Percentiles rank a stretch among this genome's conserved stretches.
Evolutionary conservation across 2,888 invertebrate species (phyloP).

Genomic region (Phanerotoma sp.): DNA sequence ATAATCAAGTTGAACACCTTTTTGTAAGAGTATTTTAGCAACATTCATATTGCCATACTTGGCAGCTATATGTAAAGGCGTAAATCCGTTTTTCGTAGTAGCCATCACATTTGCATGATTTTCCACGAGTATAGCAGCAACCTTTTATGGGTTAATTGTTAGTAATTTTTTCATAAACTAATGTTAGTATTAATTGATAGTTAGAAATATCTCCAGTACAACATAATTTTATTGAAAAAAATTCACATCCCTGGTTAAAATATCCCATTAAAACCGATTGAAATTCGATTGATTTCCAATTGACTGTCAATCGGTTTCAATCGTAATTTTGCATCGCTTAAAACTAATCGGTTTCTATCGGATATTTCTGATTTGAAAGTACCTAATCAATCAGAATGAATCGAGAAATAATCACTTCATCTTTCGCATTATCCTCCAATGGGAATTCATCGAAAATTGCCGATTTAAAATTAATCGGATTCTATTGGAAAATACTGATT

Average conservation of each 20-base stretch:
- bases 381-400: too few relatives aligned
- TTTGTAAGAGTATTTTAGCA: slow-evolving; percentile 81
- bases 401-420: too few relatives aligned
- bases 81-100: slow-evolving; percentile 96
- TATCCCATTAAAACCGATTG: too few relatives aligned
- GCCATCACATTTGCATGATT: slow-evolving; percentile 86
- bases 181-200: slow-evolving; percentile 15
- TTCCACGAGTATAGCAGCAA: slow-evolving; percentile 86
- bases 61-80: slow-evolving; percentile 93
- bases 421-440: too few relatives aligned
- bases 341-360: too few relatives aligned
- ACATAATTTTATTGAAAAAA: neutral
- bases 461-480: too few relatives aligned
- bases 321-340: too few relatives aligned
- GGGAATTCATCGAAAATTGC: too few relatives aligned
- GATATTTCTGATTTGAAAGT: too few relatives aligned
- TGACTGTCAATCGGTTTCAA: too few relatives aligned
- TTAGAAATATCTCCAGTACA: neutral
- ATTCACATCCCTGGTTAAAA: neutral
- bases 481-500: too few relatives aligned
- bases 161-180: neutral
- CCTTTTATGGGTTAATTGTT: slow-evolving; percentile 63
- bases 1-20: slow-evolving; percentile 84
- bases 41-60: slow-evolving; percentile 96
- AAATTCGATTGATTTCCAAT: too few relatives aligned